phyloP scores from a whole-genome alignment of 2,888 invertebrate species.

The Hecatera dysodea region DNA sequence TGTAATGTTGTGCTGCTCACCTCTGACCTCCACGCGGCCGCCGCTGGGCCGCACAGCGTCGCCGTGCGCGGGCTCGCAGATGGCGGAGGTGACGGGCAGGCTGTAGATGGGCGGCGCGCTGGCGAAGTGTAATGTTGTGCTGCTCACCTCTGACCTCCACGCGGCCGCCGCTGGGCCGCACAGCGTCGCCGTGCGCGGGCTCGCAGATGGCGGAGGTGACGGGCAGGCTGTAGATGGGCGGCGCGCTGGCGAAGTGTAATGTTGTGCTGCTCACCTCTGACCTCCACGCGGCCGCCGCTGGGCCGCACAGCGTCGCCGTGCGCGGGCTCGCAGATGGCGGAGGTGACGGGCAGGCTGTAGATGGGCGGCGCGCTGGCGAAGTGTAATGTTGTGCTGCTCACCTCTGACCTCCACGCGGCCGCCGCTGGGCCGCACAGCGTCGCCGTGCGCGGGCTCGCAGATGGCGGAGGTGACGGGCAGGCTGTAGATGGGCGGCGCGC shows the following conservation, averaged over 20 bases:
- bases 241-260: no score
- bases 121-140: no score
- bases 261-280: constrained; percentile 90
- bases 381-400: constrained; percentile 73
- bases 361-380: constrained; percentile 75
- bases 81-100: constrained; percentile 98
- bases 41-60: constrained; percentile 89
- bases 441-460: constrained; percentile 94
- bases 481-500: constrained; percentile 92
- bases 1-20: constrained; percentile 82
- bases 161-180: constrained; percentile 88
- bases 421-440: constrained; percentile 88
- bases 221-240: constrained; percentile 93
- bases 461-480: constrained; percentile 98
- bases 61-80: constrained; percentile 94
- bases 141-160: constrained; percentile 91
- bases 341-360: constrained; percentile 98
- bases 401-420: constrained; percentile 92
- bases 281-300: constrained; percentile 87
- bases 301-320: constrained; percentile 91
- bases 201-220: constrained; percentile 98
- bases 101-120: constrained; percentile 88
- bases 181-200: constrained; percentile 92
- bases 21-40: constrained; percentile 91
- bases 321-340: constrained; percentile 96